Evolutionary conservation across 64 coral and sea anemone genomes (phyloP), one percentile per base, ranked within the genome.

Genomic region (Cladopsammia gracilis): DNA sequence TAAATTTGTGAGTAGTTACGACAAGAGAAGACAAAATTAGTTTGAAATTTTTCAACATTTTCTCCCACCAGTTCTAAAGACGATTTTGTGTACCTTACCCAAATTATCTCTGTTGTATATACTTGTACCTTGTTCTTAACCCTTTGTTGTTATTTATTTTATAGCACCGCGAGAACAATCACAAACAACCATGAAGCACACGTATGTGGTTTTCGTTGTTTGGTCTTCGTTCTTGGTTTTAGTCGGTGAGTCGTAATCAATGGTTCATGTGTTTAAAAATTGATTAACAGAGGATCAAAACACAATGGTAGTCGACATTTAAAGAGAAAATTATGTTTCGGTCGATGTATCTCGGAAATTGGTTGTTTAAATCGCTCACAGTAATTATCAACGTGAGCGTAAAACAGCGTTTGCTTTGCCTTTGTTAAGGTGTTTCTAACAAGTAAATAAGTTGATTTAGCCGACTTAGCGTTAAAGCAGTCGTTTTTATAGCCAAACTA

Each of bases 201-300:
- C 9, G 62, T 67, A 15, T 84, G 10, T 67, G 16, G 18, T 50
- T 48, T 64, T 47, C 20, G 19, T 84, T 24, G 45, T 84, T 84
- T 67, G 66, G 18, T 84, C 26, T 66, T 84, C 80, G 61, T 84
- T 84, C 62, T 20, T 68, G n/a, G 45, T 46, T 50, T 50, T 66
- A n/a, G 62, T 66, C 19, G 80, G 80, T 84, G 44, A 84, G 80
- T 48, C 13, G 61, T 47, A 64, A 57, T 46, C 34, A 65, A 10
- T 22, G 58, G 10, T 49, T 59, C 3, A 10, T 47, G 80, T 67
- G 44, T 84, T 84, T 43, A 67, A 84, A 49, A 65, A 67, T 84
- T 51, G 34, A 83, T 44, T 60, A 45, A 72, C 15, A 3, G 62
- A n/a, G 18, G 3, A 4, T 66, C 10, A 24, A 67, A 10, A 46